Evolutionary conservation across 2,888 invertebrate species (phyloP).

Genomic region (Hipparchia sbordonii): DNA sequence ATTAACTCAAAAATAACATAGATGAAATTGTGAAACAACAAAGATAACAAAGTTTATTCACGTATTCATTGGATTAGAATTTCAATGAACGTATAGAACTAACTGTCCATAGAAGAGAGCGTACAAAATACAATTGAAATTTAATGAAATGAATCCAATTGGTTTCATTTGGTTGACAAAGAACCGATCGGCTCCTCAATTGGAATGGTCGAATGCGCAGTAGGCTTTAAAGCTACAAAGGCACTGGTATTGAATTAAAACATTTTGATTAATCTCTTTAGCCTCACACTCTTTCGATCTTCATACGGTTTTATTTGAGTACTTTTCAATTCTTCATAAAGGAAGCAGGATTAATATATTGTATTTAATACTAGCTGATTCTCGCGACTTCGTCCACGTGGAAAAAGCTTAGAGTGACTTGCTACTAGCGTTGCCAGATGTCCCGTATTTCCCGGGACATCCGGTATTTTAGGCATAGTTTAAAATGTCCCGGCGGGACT

Average conservation of each 20-base stretch:
- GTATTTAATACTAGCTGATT: no score
- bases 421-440: no score
- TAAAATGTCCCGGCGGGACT: no score
- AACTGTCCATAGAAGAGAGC: not conserved
- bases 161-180: conserved; percentile 1
- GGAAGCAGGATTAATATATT: no score
- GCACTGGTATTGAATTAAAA: not conserved
- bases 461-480: no score
- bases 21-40: not conserved
- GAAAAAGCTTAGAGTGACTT: no score
- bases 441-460: no score
- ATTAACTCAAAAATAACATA: not conserved
- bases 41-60: not conserved
- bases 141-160: not conserved
- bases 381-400: no score
- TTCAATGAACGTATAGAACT: no score
- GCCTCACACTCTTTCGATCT: not conserved
- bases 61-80: no score
- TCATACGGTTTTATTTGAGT: no score
- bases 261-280: conserved; percentile 7
- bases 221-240: not conserved
- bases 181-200: not conserved
- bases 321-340: no score
- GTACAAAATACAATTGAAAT: not conserved
- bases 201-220: not conserved